Conservation (phyloP, 2,113 vertebrate genomes). For the Pachyramphus minor region DNA sequence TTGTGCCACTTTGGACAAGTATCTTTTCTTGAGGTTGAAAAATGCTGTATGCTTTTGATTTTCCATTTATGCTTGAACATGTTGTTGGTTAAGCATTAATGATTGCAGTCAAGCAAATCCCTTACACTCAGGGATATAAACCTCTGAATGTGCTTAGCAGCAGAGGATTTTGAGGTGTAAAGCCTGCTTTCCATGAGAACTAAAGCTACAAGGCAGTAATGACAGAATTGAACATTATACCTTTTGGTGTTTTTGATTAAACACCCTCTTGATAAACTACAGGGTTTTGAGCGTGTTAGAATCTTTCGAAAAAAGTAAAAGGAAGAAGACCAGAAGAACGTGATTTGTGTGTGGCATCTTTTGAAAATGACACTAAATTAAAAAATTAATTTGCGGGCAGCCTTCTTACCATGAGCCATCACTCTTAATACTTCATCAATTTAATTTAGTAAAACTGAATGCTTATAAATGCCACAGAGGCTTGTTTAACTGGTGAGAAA, state of each 20-base stretch:
- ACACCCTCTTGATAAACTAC: background rate
- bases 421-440: background rate
- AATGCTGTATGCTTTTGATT: background rate
- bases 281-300: background rate
- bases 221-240: background rate
- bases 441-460: background rate
- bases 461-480: background rate
- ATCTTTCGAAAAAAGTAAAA: background rate
- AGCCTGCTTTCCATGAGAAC: background rate
- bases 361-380: background rate
- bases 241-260: background rate
- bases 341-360: background rate
- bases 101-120: background rate
- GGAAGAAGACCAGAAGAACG: background rate
- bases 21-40: background rate
- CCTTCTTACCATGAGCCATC: background rate
- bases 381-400: background rate
- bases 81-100: background rate
- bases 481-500: background rate
- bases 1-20: background rate
- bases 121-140: background rate
- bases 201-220: background rate
- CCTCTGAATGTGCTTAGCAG: background rate
- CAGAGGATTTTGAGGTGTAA: background rate
- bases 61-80: background rate